Base-by-base conservation (phyloP, 2,113 vertebrate genomes). In the Poecile atricapillus region DNA sequence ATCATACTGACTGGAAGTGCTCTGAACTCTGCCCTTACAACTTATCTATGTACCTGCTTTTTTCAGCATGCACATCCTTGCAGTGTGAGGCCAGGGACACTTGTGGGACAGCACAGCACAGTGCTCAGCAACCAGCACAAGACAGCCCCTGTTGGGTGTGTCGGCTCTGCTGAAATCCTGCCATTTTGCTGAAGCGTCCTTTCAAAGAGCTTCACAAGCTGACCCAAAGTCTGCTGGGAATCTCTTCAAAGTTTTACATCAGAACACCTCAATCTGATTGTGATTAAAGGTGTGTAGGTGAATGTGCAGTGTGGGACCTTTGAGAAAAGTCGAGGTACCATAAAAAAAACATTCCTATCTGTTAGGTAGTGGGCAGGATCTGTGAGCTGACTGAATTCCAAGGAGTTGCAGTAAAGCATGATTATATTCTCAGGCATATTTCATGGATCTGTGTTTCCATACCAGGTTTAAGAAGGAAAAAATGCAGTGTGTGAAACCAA, bases 31-130 rank as follows among this genome's bases (percentile, higher is more conserved):
- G 8, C 20, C 46, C 94, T 80, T 62, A 11, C 53, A 22, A 33
- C 5, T 2, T 17, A 43, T 12, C 4, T 1, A 9, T 2, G 0
- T 71, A 25, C 5, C 27, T 63, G 35, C 21, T 52, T 82, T 70
- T 90, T 70, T 25, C 59, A 65, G 24, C 0, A 0, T 20, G 20
- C 27, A 12, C 0, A 0, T 39, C 0, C 0, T n/a, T 11, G 4
- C 47, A 47, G 15, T 4, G 0, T 41, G 12, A 1, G 1, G 13
- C 30, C 37, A 52, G 53, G 22, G 49, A 14, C 0, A 0, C 7
- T 58, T 11, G 1, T 39, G 52, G 41, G 24, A 87, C 33, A 70
- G 24, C 64, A 60, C 25, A 60, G 28, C 17, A 64, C 4, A 2
- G 3, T 3, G 3, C 15, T 15, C 62, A 87, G 55, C 2, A 9